phyloP scores from a whole-genome alignment of 2,113 vertebrate species.

The Hemichromis elongatus region DNA sequence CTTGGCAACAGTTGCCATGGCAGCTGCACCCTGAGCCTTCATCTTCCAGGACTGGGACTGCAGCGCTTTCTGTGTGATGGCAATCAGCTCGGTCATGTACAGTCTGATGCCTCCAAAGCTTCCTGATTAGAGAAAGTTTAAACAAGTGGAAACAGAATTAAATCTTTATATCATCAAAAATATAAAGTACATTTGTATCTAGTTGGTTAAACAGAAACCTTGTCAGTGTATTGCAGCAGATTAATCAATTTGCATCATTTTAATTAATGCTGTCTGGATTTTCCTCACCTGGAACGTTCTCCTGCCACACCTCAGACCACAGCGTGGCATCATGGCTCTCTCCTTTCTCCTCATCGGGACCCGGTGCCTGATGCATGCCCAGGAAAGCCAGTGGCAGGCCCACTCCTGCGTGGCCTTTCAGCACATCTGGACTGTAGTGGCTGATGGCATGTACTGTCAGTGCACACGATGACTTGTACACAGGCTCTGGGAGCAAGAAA shows the following conservation, averaged over 20 bases:
- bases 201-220: not conserved
- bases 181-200: not conserved
- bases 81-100: slow-evolving; percentile 92
- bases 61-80: slow-evolving; percentile 89
- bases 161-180: not conserved
- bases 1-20: slow-evolving; percentile 94
- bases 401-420: slow-evolving; percentile 87
- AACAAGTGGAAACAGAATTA: not conserved
- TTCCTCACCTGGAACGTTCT: slow-evolving; percentile 90
- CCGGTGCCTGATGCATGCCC: slow-evolving; percentile 91
- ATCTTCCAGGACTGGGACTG: slow-evolving; percentile 98
- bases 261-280: not conserved
- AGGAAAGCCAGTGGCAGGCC: slow-evolving; percentile 92
- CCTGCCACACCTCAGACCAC: slow-evolving; percentile 97
- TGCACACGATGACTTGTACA: slow-evolving; percentile 86
- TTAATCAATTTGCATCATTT: not conserved
- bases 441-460: slow-evolving; percentile 89
- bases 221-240: not conserved
- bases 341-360: slow-evolving; percentile 83
- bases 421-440: slow-evolving; percentile 91
- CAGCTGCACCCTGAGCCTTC: slow-evolving; percentile 95
- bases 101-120: slow-evolving; percentile 93
- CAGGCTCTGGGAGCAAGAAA: slow-evolving; percentile 70
- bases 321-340: slow-evolving; percentile 83
- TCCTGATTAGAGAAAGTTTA: slow-evolving; percentile 60